phyloP scores from a whole-genome alignment of 2,113 vertebrate species.

The Opisthocomus hoazin region DNA sequence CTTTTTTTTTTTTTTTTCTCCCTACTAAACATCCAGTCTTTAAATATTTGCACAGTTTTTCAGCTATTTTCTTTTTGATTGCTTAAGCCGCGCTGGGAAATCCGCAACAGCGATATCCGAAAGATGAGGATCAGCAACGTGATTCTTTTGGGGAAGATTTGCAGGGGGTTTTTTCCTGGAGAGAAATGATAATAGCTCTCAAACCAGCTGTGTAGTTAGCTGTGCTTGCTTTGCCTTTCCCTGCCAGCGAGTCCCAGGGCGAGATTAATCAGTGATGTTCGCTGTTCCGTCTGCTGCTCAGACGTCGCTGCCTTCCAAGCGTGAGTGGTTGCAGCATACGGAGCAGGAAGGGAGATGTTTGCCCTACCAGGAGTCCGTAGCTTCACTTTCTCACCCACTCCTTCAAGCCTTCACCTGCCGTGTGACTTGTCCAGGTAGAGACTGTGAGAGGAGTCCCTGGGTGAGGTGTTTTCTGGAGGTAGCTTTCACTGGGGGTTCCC shows the following conservation, averaged over 20 bases:
- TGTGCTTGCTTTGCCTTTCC: background rate
- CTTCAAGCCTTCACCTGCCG: background rate
- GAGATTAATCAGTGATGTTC: background rate
- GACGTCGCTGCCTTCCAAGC: background rate
- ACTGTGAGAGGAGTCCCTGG: background rate
- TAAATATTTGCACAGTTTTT: background rate
- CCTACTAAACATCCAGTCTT: background rate
- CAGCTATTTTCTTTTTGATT: background rate
- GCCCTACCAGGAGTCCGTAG: fast-evolving
- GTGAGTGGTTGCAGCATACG: background rate
- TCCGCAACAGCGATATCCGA: background rate
- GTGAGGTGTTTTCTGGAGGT: background rate
- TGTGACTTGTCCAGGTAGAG: background rate
- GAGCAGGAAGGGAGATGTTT: background rate
- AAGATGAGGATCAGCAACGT: no score
- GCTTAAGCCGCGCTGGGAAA: background rate
- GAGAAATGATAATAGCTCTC: background rate
- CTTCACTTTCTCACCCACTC: background rate
- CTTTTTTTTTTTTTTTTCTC: background rate
- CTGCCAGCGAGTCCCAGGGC: background rate
- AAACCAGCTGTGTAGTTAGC: fast-evolving
- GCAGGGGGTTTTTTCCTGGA: background rate
- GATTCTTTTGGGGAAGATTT: background rate
- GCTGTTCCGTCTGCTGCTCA: background rate
- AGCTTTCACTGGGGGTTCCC: background rate